Percentiles rank a stretch among this genome's conserved stretches.
Conservation (phyloP, 2,888 invertebrate species). For the Euplagia quadripunctaria region DNA sequence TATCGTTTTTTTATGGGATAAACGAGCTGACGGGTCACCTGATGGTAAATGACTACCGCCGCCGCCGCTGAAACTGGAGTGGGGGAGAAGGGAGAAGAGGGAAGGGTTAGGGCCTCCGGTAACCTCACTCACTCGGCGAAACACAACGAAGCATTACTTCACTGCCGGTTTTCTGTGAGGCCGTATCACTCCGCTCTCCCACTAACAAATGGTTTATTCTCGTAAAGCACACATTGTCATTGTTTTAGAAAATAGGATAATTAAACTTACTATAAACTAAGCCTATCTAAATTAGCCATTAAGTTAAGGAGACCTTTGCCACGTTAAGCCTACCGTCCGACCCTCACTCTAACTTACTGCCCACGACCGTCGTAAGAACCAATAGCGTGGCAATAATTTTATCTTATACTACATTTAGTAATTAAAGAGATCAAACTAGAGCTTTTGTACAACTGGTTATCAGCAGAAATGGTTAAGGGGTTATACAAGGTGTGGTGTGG, state of each 20-base stretch:
- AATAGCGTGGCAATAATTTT: conserved; percentile 6
- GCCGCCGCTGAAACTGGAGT: too few relatives aligned
- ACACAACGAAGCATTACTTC: too few relatives aligned
- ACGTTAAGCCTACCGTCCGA: background rate
- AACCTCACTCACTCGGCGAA: too few relatives aligned
- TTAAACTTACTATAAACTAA: background rate
- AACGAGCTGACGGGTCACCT: too few relatives aligned
- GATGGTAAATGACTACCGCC: too few relatives aligned
- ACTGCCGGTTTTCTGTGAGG: too few relatives aligned
- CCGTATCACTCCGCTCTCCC: too few relatives aligned
- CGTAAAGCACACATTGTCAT: background rate
- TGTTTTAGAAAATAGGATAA: background rate
- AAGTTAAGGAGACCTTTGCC: background rate
- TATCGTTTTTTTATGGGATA: too few relatives aligned
- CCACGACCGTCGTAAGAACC: background rate
- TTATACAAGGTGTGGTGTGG: too few relatives aligned
- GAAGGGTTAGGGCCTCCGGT: too few relatives aligned
- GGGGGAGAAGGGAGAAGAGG: too few relatives aligned
- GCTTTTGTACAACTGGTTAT: background rate
- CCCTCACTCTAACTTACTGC: background rate
- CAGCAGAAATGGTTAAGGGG: background rate
- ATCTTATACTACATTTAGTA: background rate
- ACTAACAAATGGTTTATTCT: too few relatives aligned
- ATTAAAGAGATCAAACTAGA: background rate
- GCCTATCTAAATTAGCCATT: background rate